Base-by-base conservation (phyloP, 2,888 invertebrate genomes). In the Drosophila paramelanica region DNA sequence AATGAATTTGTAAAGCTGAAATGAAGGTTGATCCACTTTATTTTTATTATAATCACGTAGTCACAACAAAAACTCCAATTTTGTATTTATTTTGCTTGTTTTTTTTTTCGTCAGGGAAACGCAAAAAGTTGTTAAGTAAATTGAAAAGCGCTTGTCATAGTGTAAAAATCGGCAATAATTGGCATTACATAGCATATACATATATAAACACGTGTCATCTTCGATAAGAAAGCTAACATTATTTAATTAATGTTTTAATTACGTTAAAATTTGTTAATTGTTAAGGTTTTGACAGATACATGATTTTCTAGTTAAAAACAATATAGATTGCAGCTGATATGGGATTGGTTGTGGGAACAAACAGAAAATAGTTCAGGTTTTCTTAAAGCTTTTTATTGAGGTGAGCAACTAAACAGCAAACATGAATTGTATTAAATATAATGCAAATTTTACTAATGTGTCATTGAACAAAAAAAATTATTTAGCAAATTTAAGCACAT, bases 41-140 rank as follows among this genome's bases (percentile, higher is more conserved):
- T 25, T 56, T 67, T 49, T 56, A 66, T 76, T 69, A 47, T 58
- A 50, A 69, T 68, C 79, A 79, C 76, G 68, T 82, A 67, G 10
- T 10, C 14, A 33, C 17, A 67, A 50, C 20, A 8, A n/a, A 41
- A 50, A 56, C n/a, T 41, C 5, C 47, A 47, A 31, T 67, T 67
- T 33, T 53, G 31, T 49, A 27, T n/a, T 31, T 6, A 6, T 20
- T 49, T 42, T n/a, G 17, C 6, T 2, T 31, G 10, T 31, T 10
- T 31, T n/a, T 10, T 2, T 31, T 31, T 31, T 10, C 3, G 31
- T 3, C 31, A 31, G 11, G 23, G 11, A 36, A 4, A 52, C 11
- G 49, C 47, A 47, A 31, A 7, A 31, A 31, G 27, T 31, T 31
- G 31, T 31, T 31, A 31, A 31, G 23, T 25, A 52, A 52, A 47